phyloP scores from a whole-genome alignment of 2,888 invertebrate species.

The Sarcophaga subvicina region DNA sequence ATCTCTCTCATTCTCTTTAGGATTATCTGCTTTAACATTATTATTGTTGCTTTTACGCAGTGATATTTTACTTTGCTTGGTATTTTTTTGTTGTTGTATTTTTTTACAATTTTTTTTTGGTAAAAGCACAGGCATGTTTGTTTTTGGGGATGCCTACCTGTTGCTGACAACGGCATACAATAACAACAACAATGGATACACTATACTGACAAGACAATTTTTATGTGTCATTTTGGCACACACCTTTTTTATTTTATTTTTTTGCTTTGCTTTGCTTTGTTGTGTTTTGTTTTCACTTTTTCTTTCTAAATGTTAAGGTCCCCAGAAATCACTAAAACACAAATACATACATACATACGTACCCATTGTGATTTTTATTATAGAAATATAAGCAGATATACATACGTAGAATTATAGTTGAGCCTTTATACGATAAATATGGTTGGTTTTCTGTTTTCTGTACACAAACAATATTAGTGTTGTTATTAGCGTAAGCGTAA shows the following conservation, averaged over 20 bases:
- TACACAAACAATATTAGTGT: neutral
- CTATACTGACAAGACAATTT: constrained; percentile 65
- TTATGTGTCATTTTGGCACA: constrained; percentile 50
- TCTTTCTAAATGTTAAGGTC: constrained; percentile 1
- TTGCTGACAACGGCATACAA: constrained; percentile 75
- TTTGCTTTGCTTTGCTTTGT: neutral
- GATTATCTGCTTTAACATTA: neutral
- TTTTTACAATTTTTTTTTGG: constrained; percentile 13
- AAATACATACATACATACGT: constrained; percentile 1
- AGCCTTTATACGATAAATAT: neutral
- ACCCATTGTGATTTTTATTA: neutral
- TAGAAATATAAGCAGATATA: neutral
- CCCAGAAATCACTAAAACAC: constrained; percentile 10
- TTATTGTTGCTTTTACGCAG: constrained; percentile 35
- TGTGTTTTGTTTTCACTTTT: neutral
- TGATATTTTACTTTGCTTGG: constrained; percentile 14
- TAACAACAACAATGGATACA: constrained; percentile 40
- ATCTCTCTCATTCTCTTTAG: constrained; percentile 26
- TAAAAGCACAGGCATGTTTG: constrained; percentile 39
- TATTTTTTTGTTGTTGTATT: constrained; percentile 18
- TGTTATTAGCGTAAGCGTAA: neutral
- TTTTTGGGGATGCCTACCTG: constrained; percentile 75
- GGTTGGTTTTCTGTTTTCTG: neutral
- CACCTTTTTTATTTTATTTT: constrained; percentile 6
- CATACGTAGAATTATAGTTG: neutral